Conservation (phyloP, 2,797 vertebrate genomes). For the Acomys russatus region DNA sequence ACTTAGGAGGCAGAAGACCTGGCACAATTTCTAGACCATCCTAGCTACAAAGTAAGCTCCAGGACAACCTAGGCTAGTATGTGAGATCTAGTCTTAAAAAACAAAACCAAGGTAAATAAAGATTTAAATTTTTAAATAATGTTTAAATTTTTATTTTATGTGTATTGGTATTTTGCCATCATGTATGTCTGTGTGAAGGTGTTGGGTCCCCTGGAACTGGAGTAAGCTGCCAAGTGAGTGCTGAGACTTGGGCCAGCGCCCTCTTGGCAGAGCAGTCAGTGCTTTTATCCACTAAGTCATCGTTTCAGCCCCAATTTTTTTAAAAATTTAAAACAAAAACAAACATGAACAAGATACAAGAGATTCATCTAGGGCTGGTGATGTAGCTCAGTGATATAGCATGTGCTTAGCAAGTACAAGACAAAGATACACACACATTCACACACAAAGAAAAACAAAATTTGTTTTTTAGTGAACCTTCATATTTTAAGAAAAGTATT, state of each 20-base stretch:
- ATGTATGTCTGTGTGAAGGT: not conserved
- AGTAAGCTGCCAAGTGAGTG: not conserved
- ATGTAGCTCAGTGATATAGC: not conserved
- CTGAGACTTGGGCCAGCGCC: not conserved
- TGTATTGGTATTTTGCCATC: not conserved
- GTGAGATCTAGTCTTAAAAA: not conserved
- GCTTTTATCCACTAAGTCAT: not conserved
- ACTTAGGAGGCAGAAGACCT: not conserved
- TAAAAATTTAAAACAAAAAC: not conserved
- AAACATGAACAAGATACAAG: conserved; percentile 23
- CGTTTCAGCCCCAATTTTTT: not conserved
- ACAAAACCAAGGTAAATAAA: not conserved
- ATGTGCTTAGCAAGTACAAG: not conserved
- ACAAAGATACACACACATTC: not conserved
- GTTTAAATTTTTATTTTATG: not conserved
- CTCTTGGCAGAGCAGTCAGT: not conserved
- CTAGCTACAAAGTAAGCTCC: not conserved
- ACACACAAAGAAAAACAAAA: not conserved
- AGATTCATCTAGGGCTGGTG: not conserved
- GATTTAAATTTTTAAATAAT: not conserved
- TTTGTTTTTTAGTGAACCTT: not conserved
- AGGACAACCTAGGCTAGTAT: not conserved
- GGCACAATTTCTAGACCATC: not conserved
- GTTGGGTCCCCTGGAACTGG: not conserved
- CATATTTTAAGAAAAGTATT: conserved; percentile 16